Conservation (phyloP, 2,113 vertebrate species). For the Platysteira castanea region DNA sequence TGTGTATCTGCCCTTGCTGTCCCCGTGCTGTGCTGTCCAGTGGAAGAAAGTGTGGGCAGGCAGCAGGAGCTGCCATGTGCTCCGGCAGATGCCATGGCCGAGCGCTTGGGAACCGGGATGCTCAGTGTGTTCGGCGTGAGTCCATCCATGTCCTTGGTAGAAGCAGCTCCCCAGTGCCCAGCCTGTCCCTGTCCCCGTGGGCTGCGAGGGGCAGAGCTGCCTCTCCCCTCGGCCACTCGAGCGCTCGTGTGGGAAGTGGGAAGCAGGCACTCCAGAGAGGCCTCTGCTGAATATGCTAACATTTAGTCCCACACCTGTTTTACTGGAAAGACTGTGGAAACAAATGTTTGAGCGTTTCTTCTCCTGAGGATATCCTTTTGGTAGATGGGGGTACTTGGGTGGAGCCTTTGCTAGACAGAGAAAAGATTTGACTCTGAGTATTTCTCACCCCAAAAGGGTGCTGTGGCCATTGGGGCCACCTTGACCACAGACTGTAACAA, state of each 20-base stretch:
- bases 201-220: neutral
- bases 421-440: neutral
- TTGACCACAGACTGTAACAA: neutral
- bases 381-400: neutral
- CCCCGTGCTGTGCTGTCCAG: neutral
- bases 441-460: neutral
- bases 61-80: neutral
- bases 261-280: fast-evolving
- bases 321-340: neutral
- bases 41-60: fast-evolving
- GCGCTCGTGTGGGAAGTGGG: fast-evolving
- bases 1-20: fast-evolving
- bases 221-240: neutral
- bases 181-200: neutral
- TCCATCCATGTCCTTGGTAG: neutral
- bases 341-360: neutral
- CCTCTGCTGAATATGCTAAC: neutral
- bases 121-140: fast-evolving
- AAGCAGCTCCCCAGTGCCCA: neutral
- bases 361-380: neutral
- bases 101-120: fast-evolving
- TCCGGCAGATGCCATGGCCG: fast-evolving
- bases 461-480: neutral
- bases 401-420: neutral
- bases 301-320: neutral